A percentile compares a stretch with the other conserved stretches of the same genome.
Evolutionary conservation across 2,797 vertebrate species (phyloP).

Genomic region (Acridotheres tristis): DNA sequence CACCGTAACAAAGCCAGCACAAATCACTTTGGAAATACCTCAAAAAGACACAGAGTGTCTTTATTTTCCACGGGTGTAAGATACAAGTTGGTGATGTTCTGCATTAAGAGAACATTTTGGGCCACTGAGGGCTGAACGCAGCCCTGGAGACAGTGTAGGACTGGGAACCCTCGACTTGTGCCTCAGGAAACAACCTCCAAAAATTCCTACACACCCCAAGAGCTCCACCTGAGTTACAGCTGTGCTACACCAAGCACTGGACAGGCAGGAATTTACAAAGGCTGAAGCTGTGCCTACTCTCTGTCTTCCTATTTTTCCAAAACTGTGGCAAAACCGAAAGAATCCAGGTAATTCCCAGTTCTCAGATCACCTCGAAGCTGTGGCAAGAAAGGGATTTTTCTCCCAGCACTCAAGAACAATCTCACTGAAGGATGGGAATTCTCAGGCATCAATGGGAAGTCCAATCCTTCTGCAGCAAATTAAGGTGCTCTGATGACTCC

Average conservation of each 20-base stretch:
- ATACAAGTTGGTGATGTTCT: neutral
- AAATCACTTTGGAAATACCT: neutral
- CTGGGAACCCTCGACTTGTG: neutral
- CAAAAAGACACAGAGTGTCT: neutral
- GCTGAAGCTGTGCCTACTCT: neutral
- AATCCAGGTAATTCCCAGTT: neutral
- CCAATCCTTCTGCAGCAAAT: neutral
- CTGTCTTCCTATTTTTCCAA: neutral
- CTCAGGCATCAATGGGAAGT: neutral
- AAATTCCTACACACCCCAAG: neutral
- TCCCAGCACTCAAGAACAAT: neutral
- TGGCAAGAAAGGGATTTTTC: neutral
- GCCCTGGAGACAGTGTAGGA: too few relatives aligned
- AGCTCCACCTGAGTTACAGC: neutral
- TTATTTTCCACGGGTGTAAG: neutral
- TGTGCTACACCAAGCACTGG: neutral
- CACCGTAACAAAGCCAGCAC: neutral
- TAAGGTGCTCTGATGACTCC: neutral
- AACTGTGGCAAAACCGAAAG: neutral
- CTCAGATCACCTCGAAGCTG: neutral
- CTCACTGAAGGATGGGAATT: neutral
- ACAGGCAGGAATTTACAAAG: neutral
- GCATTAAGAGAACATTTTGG: neutral
- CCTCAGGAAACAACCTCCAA: neutral
- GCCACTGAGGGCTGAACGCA: neutral